A percentile compares a stretch with the other conserved stretches of the same genome.
These are phyloP conservation scores for Drosophila seguyi DNA, from an alignment of 1,140 invertebrate genomes.

Conservation along the genomic window DNA sequence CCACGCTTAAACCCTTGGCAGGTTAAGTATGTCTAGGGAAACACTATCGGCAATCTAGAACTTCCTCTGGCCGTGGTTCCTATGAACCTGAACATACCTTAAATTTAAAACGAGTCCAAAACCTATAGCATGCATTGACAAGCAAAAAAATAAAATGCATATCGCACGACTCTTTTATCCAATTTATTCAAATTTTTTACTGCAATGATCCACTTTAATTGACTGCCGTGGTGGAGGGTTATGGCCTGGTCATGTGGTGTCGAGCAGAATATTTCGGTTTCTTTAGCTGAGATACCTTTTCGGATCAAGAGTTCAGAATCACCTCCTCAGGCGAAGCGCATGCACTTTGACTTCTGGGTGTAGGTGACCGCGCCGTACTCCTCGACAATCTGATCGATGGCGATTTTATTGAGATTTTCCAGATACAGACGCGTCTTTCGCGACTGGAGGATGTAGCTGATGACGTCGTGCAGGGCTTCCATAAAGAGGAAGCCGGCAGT, in stretches of 20 bases:
- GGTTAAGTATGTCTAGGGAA: too few species aligned
- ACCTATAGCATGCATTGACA: not conserved
- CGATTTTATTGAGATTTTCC: constrained; percentile 75
- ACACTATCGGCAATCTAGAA: too few species aligned
- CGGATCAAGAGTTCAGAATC: not conserved
- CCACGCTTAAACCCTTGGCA: too few species aligned
- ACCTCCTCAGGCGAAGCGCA: constrained; percentile 60
- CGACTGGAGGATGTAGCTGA: constrained; percentile 78
- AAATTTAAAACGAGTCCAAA: not conserved
- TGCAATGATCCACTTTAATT: not conserved
- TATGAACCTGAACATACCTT: too few species aligned
- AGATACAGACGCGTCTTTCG: constrained; percentile 72
- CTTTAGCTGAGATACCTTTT: not conserved
- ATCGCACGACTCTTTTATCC: not conserved
- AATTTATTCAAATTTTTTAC: constrained; percentile 1
- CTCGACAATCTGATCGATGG: constrained; percentile 75
- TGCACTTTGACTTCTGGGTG: constrained; percentile 74
- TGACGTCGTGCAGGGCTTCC: constrained; percentile 72
- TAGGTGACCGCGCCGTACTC: constrained; percentile 76
- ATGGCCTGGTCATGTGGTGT: not conserved
- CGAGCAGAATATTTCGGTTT: not conserved
- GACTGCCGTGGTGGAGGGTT: not conserved
- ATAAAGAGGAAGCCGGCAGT: constrained; percentile 79
- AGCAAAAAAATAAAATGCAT: not conserved
- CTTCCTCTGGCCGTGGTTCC: too few species aligned